These are phyloP conservation scores for Maconellicoccus hirsutus DNA, from an alignment of 1,140 invertebrate species.

Conservation along the genomic window DNA sequence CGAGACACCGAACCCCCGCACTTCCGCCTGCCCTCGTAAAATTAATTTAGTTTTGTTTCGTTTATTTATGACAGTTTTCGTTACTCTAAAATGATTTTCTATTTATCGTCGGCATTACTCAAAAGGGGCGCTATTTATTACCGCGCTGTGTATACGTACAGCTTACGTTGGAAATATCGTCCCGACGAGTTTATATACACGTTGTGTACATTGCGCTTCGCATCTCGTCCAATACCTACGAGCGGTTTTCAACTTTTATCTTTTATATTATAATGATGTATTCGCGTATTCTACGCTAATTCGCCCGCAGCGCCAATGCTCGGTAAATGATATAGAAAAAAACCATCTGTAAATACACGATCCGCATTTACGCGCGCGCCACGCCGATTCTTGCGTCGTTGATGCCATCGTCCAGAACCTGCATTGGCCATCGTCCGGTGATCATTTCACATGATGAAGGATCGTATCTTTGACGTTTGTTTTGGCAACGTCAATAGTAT, in stretches of 20 bases:
- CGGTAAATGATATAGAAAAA: no score
- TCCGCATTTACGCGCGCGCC: no score
- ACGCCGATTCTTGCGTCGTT: no score
- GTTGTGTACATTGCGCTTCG: background rate
- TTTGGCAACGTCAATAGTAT: no score
- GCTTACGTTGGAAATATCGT: background rate
- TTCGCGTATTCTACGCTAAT: background rate
- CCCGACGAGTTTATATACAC: background rate
- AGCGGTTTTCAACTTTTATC: slow-evolving; percentile 6
- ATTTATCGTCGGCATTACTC: slow-evolving; percentile 14
- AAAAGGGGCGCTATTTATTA: slow-evolving; percentile 17
- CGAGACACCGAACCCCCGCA: no score
- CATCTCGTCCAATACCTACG: background rate
- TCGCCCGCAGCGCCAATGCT: background rate
- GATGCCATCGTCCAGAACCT: no score
- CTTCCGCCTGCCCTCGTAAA: background rate
- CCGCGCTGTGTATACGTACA: background rate
- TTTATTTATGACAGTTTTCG: slow-evolving; percentile 20
- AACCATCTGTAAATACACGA: no score
- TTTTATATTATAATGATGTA: slow-evolving; percentile 10
- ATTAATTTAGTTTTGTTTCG: slow-evolving; percentile 9
- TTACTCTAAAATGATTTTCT: slow-evolving; percentile 15
- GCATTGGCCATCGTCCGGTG: no score
- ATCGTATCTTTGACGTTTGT: no score
- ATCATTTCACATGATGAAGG: no score